Percentiles rank a stretch among this genome's conserved stretches.
Evolutionary conservation across 2,113 vertebrate species (phyloP).

Genomic region (Thunnus maccoyii): DNA sequence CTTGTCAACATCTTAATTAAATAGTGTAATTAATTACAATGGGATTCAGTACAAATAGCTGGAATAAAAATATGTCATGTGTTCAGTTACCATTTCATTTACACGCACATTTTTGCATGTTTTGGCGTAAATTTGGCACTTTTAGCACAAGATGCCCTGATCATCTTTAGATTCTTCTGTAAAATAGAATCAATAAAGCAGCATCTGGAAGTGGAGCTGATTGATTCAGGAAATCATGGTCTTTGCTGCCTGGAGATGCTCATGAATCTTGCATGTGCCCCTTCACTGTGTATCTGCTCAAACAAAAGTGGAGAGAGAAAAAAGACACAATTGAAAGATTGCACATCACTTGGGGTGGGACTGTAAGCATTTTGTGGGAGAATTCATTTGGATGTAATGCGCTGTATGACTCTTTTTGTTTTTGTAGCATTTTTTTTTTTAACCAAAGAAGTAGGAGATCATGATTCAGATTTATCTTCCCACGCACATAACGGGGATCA

Average conservation of each 20-base stretch:
- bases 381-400: slow-evolving; percentile 4
- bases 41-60: neutral
- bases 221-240: slow-evolving; percentile 61
- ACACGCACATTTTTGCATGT: slow-evolving; percentile 1
- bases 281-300: neutral
- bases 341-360: slow-evolving; percentile 22
- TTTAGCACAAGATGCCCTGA: slow-evolving; percentile 5
- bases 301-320: slow-evolving; percentile 34
- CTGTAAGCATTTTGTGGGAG: slow-evolving; percentile 29
- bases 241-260: slow-evolving; percentile 49
- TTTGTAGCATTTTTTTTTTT: neutral
- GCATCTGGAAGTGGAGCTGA: slow-evolving; percentile 49
- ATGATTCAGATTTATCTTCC: slow-evolving; percentile 44
- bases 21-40: too few relatives aligned
- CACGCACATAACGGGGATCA: slow-evolving; percentile 37
- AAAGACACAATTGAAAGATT: slow-evolving; percentile 32
- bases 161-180: slow-evolving; percentile 1
- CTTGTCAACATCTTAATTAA: slow-evolving; percentile 3
- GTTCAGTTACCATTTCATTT: neutral
- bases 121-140: neutral
- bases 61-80: neutral
- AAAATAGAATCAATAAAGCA: slow-evolving; percentile 51
- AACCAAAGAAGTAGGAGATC: slow-evolving; percentile 6
- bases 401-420: neutral
- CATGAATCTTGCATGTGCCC: slow-evolving; percentile 67